Percentiles rank a stretch among this genome's conserved stretches.
Evolutionary conservation across 2,797 vertebrate species (phyloP).

Genomic region (Necrosyrtes monachus): DNA sequence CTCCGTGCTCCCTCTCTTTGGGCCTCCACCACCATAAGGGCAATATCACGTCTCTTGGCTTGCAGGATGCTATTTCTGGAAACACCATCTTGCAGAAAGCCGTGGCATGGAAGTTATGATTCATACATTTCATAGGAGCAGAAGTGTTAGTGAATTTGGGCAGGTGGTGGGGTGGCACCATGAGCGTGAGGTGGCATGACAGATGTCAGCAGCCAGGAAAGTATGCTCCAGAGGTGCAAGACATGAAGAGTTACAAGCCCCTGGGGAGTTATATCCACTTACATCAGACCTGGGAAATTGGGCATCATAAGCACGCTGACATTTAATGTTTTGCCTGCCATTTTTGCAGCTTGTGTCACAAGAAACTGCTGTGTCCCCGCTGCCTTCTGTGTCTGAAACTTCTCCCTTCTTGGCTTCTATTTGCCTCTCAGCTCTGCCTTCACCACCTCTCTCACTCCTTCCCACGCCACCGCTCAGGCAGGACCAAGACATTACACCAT

Average conservation of each 20-base stretch:
- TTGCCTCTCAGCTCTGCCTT: background rate
- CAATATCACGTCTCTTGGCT: conserved; percentile 43
- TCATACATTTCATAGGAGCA: conserved; percentile 29
- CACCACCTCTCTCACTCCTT: background rate
- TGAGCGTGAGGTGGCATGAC: conserved; percentile 12
- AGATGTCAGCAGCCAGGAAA: conserved; percentile 53
- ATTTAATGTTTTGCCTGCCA: conserved; percentile 28
- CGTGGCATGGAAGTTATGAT: conserved; percentile 24
- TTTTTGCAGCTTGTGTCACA: conserved; percentile 21
- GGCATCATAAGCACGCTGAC: background rate
- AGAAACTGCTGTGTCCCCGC: background rate
- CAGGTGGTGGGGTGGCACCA: conserved; percentile 38
- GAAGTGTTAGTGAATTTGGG: conserved; percentile 49
- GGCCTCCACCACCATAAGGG: conserved; percentile 10
- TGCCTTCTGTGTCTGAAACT: background rate
- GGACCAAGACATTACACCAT: conserved; percentile 5
- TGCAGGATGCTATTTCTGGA: conserved; percentile 48
- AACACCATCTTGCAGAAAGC: conserved; percentile 15
- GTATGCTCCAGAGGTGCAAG: conserved; percentile 4
- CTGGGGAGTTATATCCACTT: conserved; percentile 15
- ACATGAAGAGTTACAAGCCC: background rate
- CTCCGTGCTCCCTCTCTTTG: background rate
- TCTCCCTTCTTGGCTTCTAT: background rate
- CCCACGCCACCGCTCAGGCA: background rate
- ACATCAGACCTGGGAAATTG: conserved; percentile 21